These are phyloP conservation scores for Acropternis orthonyx DNA, from an alignment of 2,797 vertebrate species.

Conservation along the genomic window DNA sequence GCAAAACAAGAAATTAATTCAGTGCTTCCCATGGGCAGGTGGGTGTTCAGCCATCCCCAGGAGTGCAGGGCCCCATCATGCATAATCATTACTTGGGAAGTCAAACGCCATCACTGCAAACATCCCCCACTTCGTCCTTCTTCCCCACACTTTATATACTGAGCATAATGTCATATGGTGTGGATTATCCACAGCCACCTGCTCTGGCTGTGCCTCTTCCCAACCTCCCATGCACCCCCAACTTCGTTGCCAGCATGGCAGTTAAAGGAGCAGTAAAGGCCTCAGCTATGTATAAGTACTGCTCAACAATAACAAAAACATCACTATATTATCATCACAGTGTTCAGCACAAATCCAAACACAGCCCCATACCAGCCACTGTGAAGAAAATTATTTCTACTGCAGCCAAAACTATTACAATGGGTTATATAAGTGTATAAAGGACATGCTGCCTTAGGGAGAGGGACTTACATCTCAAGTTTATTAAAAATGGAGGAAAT, in stretches of 20 bases:
- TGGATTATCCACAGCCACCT: neutral
- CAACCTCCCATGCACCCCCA: neutral
- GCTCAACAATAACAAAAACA: neutral
- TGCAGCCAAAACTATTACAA: neutral
- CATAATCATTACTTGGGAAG: neutral
- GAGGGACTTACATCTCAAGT: neutral
- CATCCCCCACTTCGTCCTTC: neutral
- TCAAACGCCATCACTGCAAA: neutral
- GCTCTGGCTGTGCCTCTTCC: neutral
- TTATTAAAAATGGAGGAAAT: neutral
- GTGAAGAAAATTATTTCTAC: neutral
- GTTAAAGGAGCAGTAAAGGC: neutral
- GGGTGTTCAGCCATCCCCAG: neutral
- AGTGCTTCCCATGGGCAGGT: neutral
- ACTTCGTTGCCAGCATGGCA: neutral
- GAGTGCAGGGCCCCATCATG: neutral
- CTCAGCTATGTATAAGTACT: neutral
- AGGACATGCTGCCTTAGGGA: neutral
- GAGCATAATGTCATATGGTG: neutral
- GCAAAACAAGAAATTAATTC: neutral
- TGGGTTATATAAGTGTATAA: neutral
- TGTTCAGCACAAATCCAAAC: neutral
- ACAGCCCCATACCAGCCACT: neutral
- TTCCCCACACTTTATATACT: neutral
- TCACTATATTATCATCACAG: neutral